Evolutionary conservation across 2,113 vertebrate genomes (phyloP).

Genomic region (Dicaeum eximium): DNA sequence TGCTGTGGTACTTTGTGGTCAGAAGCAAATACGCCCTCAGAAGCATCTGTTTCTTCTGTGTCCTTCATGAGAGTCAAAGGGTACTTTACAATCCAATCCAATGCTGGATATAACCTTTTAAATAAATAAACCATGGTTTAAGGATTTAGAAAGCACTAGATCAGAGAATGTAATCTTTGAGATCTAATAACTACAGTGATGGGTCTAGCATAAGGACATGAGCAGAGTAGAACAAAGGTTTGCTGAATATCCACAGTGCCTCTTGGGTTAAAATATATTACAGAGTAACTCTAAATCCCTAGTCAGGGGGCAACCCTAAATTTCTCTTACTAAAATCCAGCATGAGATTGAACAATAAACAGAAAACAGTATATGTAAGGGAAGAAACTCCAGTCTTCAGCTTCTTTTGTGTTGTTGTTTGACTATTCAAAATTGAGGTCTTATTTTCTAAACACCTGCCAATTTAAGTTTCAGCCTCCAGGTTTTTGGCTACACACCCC

Average conservation of each 20-base stretch:
- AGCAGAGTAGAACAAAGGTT: conserved; percentile 35
- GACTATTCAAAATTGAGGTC: background rate
- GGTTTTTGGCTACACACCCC: background rate
- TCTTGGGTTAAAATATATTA: conserved; percentile 16
- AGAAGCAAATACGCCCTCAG: background rate
- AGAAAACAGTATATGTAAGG: background rate
- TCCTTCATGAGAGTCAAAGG: conserved; percentile 63
- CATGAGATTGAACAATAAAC: background rate
- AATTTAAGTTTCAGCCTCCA: background rate
- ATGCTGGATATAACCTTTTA: conserved; percentile 59
- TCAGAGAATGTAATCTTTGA: conserved; percentile 60
- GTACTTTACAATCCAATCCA: conserved; percentile 55
- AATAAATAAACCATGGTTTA: conserved; percentile 62
- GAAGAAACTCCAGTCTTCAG: background rate
- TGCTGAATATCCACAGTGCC: background rate
- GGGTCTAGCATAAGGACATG: conserved; percentile 35
- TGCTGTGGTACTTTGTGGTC: conserved; percentile 6
- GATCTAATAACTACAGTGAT: conserved; percentile 57
- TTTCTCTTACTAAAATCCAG: conserved; percentile 2
- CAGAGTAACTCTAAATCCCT: background rate
- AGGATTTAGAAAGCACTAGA: conserved; percentile 62
- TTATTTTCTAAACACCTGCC: background rate
- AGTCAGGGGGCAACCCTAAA: background rate
- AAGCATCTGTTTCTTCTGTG: conserved; percentile 34
- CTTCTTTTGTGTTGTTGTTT: background rate